A percentile compares a stretch with the other conserved stretches of the same genome.
Conservation (phyloP, 1,140 invertebrate genomes). For the Procambarus clarkii region DNA sequence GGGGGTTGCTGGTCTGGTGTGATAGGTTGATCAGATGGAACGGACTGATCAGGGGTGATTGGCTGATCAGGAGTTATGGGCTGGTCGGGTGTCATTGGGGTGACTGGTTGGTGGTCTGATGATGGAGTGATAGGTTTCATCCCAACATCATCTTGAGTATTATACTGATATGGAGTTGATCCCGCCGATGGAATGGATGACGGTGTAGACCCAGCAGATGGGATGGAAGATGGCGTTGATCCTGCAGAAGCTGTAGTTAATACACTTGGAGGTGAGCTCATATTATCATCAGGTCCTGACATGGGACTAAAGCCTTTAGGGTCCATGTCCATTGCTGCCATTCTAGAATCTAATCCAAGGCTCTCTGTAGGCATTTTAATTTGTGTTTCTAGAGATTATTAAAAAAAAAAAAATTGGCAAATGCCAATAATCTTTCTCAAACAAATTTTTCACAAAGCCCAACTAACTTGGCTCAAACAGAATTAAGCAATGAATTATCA, state of each 20-base stretch:
- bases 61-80: conserved; percentile 63
- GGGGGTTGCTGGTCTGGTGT: conserved; percentile 57
- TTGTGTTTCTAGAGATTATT: conserved; percentile 56
- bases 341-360: conserved; percentile 66
- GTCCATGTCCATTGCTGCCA: conserved; percentile 66
- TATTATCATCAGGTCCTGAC: conserved; percentile 68
- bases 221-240: conserved; percentile 65
- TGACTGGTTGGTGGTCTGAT: conserved; percentile 61
- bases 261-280: conserved; percentile 66
- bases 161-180: conserved; percentile 68
- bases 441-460: conserved; percentile 20
- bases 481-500: conserved; percentile 3
- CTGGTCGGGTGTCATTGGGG: conserved; percentile 63
- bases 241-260: conserved; percentile 65
- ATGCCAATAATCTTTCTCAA: conserved; percentile 26
- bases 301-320: conserved; percentile 68
- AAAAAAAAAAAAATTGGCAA: conserved; percentile 50
- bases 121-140: conserved; percentile 65
- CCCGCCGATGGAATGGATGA: conserved; percentile 68
- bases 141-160: conserved; percentile 65
- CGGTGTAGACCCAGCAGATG: conserved; percentile 65
- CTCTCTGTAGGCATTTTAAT: conserved; percentile 70
- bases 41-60: conserved; percentile 64
- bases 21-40: conserved; percentile 64
- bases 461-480: conserved; percentile 34